Evolutionary conservation across 2,113 vertebrate genomes (phyloP).

Genomic region (Pterocles burchelli): DNA sequence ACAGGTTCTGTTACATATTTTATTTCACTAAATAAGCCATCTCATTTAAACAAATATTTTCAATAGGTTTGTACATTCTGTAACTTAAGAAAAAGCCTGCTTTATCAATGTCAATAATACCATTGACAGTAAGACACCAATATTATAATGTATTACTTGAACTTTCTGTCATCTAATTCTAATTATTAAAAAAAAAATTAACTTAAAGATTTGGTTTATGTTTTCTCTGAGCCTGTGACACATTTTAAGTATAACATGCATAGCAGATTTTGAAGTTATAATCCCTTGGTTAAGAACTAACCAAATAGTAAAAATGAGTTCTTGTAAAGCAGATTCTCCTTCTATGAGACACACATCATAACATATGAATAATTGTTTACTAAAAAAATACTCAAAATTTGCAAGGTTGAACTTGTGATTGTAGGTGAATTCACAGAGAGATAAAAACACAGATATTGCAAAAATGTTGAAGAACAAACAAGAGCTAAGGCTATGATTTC

Average conservation of each 20-base stretch:
- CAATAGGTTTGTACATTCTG: not conserved
- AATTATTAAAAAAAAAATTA: not conserved
- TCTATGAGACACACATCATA: not conserved
- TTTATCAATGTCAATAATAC: not conserved
- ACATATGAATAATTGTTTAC: not conserved
- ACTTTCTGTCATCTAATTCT: not conserved
- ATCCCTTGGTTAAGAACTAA: not conserved
- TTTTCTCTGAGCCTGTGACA: not conserved
- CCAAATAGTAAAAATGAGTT: not conserved
- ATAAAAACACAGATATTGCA: not conserved
- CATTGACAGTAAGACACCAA: not conserved
- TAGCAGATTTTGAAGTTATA: not conserved
- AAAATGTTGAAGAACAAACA: not conserved
- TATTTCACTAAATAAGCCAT: not conserved
- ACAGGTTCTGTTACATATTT: not conserved
- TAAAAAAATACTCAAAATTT: not conserved
- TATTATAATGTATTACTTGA: not conserved
- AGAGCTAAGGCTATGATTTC: not conserved
- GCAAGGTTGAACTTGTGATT: not conserved
- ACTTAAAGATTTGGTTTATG: not conserved
- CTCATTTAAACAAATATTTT: not conserved
- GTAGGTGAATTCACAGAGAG: not conserved
- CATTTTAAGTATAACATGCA: not conserved
- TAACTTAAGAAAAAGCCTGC: not conserved
- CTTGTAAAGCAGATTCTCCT: not conserved